These are phyloP conservation scores for Heliconius nattereri DNA, from an alignment of 1,140 invertebrate species.

Conservation along the genomic window DNA sequence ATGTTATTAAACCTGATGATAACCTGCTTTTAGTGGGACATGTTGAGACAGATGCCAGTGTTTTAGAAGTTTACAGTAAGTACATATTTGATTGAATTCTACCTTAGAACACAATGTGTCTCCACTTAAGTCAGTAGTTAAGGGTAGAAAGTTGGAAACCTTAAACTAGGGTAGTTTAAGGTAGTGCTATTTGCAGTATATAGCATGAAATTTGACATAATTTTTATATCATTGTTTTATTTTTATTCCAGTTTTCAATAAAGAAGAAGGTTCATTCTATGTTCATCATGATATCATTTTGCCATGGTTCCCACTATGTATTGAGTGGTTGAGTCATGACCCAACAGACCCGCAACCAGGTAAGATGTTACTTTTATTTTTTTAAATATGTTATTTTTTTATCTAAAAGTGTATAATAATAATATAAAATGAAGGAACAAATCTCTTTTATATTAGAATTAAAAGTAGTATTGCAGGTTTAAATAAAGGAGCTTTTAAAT, in stretches of 20 bases:
- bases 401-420: too few relatives aligned
- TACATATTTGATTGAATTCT: background rate
- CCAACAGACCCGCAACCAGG: slow-evolving; percentile 84
- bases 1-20: slow-evolving; percentile 93
- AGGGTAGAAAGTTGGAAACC: too few relatives aligned
- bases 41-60: slow-evolving; percentile 90
- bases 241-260: slow-evolving; percentile 91
- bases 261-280: slow-evolving; percentile 92
- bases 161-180: too few relatives aligned
- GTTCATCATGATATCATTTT: slow-evolving; percentile 96
- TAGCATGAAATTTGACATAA: background rate
- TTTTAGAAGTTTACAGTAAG: slow-evolving; percentile 93
- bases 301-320: slow-evolving; percentile 92
- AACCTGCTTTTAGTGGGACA: slow-evolving; percentile 95
- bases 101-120: too few relatives aligned
- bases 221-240: background rate
- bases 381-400: background rate
- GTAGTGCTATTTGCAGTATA: too few relatives aligned
- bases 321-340: slow-evolving; percentile 96
- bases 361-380: slow-evolving; percentile 53
- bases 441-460: too few relatives aligned
- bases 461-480: too few relatives aligned
- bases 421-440: too few relatives aligned
- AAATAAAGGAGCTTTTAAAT: too few relatives aligned
- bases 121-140: too few relatives aligned